Evolutionary conservation across 30 jellyfish, hydroid and myxozoan genomes (phyloP).

Genomic region (Morbakka virulenta): DNA sequence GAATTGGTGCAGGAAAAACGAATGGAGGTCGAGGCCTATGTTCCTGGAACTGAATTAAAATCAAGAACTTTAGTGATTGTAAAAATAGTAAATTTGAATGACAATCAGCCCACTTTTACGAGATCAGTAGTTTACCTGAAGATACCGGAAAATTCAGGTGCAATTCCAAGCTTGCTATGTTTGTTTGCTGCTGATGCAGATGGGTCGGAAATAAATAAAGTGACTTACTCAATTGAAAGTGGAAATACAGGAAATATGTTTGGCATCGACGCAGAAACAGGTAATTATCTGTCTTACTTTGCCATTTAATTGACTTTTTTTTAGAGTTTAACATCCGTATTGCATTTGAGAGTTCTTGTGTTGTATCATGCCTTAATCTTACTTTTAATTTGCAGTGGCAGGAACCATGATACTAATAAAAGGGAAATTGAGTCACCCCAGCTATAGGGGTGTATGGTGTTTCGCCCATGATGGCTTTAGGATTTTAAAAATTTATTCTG

Average conservation of each 20-base stretch:
- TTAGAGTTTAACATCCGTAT: no score
- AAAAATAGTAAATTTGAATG: slow-evolving; percentile 54
- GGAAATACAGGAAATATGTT: slow-evolving; percentile 83
- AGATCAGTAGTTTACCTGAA: slow-evolving; percentile 47
- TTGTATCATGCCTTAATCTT: no score
- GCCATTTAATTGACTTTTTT: no score
- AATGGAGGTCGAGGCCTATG: slow-evolving; percentile 60
- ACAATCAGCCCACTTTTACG: slow-evolving; percentile 75
- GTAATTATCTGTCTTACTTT: slow-evolving; percentile 16
- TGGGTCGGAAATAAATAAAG: slow-evolving; percentile 45
- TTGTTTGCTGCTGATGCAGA: slow-evolving; percentile 88
- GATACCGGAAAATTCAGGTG: slow-evolving; percentile 85
- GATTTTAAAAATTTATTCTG: no score
- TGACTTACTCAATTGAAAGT: slow-evolving; percentile 58
- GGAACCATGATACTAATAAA: no score
- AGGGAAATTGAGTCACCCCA: no score
- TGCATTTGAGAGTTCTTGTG: no score
- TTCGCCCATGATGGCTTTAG: no score
- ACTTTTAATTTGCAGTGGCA: no score
- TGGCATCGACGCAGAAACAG: slow-evolving; percentile 74
- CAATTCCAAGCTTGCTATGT: slow-evolving; percentile 80
- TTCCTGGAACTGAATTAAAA: slow-evolving; percentile 33
- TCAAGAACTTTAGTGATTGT: slow-evolving; percentile 50
- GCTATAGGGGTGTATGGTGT: no score
- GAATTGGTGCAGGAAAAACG: slow-evolving; percentile 45